A percentile compares a stretch with the other conserved stretches of the same genome.
Evolutionary conservation across 2,797 vertebrate genomes (phyloP).

Genomic region (Echeneis naucrates): DNA sequence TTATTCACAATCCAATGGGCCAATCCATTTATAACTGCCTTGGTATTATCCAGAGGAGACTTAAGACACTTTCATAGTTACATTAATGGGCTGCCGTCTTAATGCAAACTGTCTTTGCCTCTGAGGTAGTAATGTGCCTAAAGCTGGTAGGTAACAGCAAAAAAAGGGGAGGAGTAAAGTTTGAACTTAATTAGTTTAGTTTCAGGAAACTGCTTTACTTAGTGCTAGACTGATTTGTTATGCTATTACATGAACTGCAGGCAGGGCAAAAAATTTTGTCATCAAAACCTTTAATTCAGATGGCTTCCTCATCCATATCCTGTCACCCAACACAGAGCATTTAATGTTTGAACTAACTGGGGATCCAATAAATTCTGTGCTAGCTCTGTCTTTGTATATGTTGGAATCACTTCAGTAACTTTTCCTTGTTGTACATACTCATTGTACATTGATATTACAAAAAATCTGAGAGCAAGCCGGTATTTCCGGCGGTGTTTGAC

Average conservation of each 20-base stretch:
- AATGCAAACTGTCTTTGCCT: too few relatives aligned
- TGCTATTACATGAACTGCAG: background rate
- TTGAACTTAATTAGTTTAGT: too few relatives aligned
- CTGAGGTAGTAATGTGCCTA: too few relatives aligned
- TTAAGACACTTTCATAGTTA: background rate
- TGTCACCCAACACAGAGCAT: conserved; percentile 4
- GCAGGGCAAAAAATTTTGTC: background rate
- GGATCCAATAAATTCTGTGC: conserved; percentile 1
- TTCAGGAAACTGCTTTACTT: background rate
- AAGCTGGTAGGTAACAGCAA: too few relatives aligned
- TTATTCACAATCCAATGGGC: too few relatives aligned
- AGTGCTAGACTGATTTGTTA: background rate
- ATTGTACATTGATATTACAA: background rate
- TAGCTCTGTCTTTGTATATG: background rate
- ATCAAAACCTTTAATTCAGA: background rate
- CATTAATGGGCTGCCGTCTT: background rate
- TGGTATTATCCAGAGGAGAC: background rate
- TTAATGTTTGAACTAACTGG: background rate
- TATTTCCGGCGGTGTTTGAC: background rate
- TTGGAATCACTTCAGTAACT: background rate
- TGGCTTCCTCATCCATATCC: background rate
- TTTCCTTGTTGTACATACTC: background rate
- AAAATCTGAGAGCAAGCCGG: background rate
- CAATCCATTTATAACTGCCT: too few relatives aligned
- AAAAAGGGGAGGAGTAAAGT: too few relatives aligned